Evolutionary conservation across 2,888 invertebrate species (phyloP), one percentile per base, ranked within the genome.

Genomic region (Margaritifera margaritifera): DNA sequence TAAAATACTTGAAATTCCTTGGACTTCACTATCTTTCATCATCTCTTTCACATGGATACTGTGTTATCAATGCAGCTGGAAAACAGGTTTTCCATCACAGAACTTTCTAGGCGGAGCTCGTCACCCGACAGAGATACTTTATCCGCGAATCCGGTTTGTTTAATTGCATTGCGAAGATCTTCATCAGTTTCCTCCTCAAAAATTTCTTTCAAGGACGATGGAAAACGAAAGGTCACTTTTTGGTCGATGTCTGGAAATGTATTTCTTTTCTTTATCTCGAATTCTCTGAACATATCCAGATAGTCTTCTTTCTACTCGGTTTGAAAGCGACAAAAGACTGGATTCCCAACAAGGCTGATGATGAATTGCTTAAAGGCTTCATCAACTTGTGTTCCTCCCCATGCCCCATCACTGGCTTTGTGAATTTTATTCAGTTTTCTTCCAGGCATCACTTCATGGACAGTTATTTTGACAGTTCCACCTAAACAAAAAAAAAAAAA

Each of bases 381-480:
- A 50, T 66, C 66, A 8, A 66, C 66, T 18, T 66, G 53, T 3
- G 80, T 76, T 6, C 83, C 85, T 5, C 84, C 85, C 62, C 79
- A 80, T 0, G 84, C 90, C 31, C 91, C 91, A 19, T 91, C 91
- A 4, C 90, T 90, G 2, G 92, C 91, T 81, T 91, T 91, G 80
- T 91, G 90, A n/a, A 92, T 86, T 81, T 92, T 91, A 71, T 90
- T 88, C 19, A 92, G 84, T n/a, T 86, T 84, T 11, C 80, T 77
- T 0, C 89, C 89, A 53, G 84, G 83, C 65, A 86, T 83, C 6
- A 86, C 80, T 80, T 91, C 90, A 80, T 92, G 92, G 4, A 91
- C 91, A 2, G 92, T 92, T 55, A 92, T 91, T 77, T 91, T 92
- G 1, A 92, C 91, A 2, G 91, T 92, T 0, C 92, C 92, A 24